Percentiles rank a stretch among this genome's conserved stretches.
Evolutionary conservation across 2,797 vertebrate genomes (phyloP).

Genomic region (Ctenopoma kingsleyae): DNA sequence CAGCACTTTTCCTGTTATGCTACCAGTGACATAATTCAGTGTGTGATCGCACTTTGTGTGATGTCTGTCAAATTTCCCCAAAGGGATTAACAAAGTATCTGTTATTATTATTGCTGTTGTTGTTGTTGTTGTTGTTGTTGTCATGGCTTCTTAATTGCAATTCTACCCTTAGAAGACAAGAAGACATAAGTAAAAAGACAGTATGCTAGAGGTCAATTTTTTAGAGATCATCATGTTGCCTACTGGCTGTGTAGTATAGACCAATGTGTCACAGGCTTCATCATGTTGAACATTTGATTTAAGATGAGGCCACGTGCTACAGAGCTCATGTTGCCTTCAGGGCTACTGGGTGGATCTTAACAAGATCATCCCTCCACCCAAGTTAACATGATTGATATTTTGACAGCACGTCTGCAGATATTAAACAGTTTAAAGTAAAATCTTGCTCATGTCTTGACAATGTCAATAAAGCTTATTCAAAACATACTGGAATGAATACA

Average conservation of each 20-base stretch:
- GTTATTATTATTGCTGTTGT: too few species aligned
- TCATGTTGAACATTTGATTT: background rate
- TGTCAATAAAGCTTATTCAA: background rate
- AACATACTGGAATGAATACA: too few species aligned
- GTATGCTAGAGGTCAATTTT: slow-evolving; percentile 18
- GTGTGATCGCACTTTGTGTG: too few species aligned
- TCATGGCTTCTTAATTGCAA: background rate
- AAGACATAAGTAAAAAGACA: background rate
- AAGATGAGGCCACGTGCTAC: background rate
- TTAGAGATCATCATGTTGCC: background rate
- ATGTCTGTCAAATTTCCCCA: too few species aligned
- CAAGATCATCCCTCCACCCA: too few species aligned
- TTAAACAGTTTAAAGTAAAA: background rate
- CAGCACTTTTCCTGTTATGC: background rate
- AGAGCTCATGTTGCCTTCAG: background rate
- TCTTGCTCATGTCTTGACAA: background rate
- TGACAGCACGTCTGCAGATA: background rate
- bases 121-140: too few species aligned
- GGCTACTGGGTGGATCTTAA: background rate
- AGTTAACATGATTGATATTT: background rate
- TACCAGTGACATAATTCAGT: too few species aligned
- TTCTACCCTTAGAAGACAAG: background rate
- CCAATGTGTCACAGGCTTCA: too few species aligned
- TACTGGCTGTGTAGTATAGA: too few species aligned
- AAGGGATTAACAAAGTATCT: too few species aligned